phyloP scores from a whole-genome alignment of 2,113 vertebrate genomes.

The Balaeniceps rex region DNA sequence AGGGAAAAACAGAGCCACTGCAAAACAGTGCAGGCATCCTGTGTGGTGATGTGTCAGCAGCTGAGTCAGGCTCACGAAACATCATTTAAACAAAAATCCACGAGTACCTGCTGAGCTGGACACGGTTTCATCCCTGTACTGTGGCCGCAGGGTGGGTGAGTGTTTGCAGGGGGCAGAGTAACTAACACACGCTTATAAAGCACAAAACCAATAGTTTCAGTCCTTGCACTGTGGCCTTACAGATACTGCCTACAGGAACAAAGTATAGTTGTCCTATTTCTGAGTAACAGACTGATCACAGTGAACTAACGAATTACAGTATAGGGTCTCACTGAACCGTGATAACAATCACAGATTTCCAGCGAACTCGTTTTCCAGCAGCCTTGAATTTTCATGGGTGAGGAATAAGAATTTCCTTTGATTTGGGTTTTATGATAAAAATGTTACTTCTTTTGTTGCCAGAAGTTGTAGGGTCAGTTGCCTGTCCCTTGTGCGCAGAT shows the following conservation, averaged over 20 bases:
- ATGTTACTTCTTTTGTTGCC: neutral
- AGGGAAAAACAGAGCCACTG: neutral
- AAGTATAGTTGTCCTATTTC: neutral
- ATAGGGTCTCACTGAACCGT: neutral
- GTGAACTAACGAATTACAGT: neutral
- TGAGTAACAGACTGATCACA: neutral
- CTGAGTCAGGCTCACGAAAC: constrained; percentile 6
- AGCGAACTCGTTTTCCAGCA: neutral
- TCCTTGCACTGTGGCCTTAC: neutral
- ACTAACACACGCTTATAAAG: neutral
- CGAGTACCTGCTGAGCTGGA: neutral
- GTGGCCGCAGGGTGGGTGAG: neutral
- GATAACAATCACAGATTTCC: neutral
- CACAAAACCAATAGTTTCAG: neutral
- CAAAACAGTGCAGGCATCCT: constrained; percentile 1
- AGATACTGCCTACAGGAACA: neutral
- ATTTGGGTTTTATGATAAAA: neutral
- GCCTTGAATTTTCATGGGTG: neutral
- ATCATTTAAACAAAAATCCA: neutral
- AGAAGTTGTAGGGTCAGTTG: neutral
- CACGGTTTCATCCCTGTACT: neutral
- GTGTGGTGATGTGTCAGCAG: neutral
- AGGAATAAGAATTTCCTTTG: neutral
- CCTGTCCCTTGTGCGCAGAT: neutral
- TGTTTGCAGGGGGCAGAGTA: neutral